Evolutionary conservation across 2,113 vertebrate genomes (phyloP), one percentile per base, ranked within the genome.

Genomic region (Hydrochoerus hydrochaeris): DNA sequence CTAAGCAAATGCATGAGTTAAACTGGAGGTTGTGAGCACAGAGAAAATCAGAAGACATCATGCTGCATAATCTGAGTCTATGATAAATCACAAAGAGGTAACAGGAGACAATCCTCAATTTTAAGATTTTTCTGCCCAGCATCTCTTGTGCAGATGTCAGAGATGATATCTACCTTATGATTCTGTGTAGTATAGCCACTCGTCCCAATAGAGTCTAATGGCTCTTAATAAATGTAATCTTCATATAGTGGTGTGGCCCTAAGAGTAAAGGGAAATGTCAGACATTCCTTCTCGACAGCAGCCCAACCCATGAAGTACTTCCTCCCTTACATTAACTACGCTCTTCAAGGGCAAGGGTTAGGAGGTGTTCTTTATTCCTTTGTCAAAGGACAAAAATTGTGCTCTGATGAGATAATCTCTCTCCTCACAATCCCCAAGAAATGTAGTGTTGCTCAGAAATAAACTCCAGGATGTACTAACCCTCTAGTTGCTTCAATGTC

Each of bases 321-420:
- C 38, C 24, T 88, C 28, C 85, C 17, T 35, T 44, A 73, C 0
- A 67, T 20, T n/a, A 32, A 52, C 2, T 91, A 32, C 38, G 71
- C n/a, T 77, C 38, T 90, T 65, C 58, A 35, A 28, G 63, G 1
- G 1, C 46, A 16, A 89, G 7, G 7, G 46, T 38, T 38, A 49
- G 8, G 14, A 78, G 7, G 28, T 35, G 9, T 95, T 81, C 62
- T 52, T 71, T 80, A 16, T 57, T 60, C 12, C 41, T 67, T 22
- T 54, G 19, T 73, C 80, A 80, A 16, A 84, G 44, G 86, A 62
- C 49, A 96, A 91, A 97, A 95, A 38, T 22, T 63, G 28, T 73
- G n/a, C 49, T 94, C 90, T 32, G 4, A 75, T 82, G 85, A 90
- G 44, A 89, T 13, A 41, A 60, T 54, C 11, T 85, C 41, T 85